Percentiles rank a stretch among this genome's conserved stretches.
phyloP scores from a whole-genome alignment of 2,113 vertebrate species.

The Hipposideros armiger region DNA sequence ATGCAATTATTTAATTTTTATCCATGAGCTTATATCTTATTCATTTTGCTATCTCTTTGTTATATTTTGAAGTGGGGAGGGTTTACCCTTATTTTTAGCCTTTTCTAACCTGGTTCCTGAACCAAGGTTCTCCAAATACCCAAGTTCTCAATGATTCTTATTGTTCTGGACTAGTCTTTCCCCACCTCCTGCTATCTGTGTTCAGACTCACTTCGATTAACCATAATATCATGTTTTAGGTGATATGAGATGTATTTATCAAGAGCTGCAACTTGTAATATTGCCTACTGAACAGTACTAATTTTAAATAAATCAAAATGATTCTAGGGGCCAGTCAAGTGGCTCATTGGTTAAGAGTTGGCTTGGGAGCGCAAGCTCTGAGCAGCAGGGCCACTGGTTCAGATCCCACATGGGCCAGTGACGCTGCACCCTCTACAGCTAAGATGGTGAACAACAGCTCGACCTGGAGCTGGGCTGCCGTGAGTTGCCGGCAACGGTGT shows the following conservation, averaged over 20 bases:
- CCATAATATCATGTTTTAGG: neutral
- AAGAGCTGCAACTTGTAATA: neutral
- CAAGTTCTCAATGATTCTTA: neutral
- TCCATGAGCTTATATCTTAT: neutral
- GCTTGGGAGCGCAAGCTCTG: too few relatives aligned
- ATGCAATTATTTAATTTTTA: neutral
- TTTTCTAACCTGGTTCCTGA: neutral
- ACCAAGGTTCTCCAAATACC: neutral
- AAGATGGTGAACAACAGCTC: too few relatives aligned
- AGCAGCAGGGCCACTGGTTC: too few relatives aligned
- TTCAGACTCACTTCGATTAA: neutral
- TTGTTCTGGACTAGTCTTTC: neutral
- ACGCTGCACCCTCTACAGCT: too few relatives aligned
- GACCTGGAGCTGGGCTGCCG: too few relatives aligned
- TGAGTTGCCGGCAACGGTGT: too few relatives aligned
- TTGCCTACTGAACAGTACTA: neutral
- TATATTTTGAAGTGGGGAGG: neutral
- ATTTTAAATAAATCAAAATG: slow-evolving; percentile 30
- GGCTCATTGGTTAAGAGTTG: too few relatives aligned
- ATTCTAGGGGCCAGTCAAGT: neutral
- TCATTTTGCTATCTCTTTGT: neutral
- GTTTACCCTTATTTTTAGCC: neutral
- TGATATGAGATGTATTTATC: neutral
- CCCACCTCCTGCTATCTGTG: neutral
- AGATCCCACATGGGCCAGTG: too few relatives aligned